A percentile compares a stretch with the other conserved stretches of the same genome.
Evolutionary conservation across 53 echinoderm and acorn worm species (phyloP).

Genomic region (Echinometra lucunter): DNA sequence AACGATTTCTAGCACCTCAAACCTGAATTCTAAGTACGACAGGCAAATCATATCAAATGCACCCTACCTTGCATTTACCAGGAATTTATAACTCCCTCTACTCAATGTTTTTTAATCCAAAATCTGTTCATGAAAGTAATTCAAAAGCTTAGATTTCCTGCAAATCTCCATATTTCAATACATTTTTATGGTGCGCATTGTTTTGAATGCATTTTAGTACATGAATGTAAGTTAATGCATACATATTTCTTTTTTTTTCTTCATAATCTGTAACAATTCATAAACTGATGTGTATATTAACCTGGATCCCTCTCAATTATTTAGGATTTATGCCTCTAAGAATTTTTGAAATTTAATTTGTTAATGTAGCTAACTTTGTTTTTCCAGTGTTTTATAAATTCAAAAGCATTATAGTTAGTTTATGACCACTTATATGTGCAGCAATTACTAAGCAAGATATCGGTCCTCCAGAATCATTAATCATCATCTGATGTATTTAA

Average conservation of each 20-base stretch:
- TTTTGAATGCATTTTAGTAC: not conserved
- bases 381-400: too few species aligned
- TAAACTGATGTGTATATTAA: not conserved
- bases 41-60: too few species aligned
- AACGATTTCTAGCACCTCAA: too few species aligned
- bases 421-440: too few species aligned
- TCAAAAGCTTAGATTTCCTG: not conserved
- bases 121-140: not conserved
- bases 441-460: not conserved
- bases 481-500: not conserved
- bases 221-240: not conserved
- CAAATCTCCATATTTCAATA: not conserved
- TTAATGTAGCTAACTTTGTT: too few species aligned
- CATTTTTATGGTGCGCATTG: not conserved
- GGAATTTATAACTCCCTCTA: too few species aligned
- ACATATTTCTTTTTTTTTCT: not conserved
- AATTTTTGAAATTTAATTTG: too few species aligned
- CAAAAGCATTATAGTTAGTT: too few species aligned
- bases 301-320: not conserved
- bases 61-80: too few species aligned
- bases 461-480: not conserved
- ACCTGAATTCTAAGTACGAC: too few species aligned
- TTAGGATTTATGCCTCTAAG: not conserved
- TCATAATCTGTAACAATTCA: not conserved
- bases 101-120: not conserved